A percentile compares a stretch with the other conserved stretches of the same genome.
Conservation (phyloP, 2,888 invertebrate genomes). For the Pedicia rivosa region DNA sequence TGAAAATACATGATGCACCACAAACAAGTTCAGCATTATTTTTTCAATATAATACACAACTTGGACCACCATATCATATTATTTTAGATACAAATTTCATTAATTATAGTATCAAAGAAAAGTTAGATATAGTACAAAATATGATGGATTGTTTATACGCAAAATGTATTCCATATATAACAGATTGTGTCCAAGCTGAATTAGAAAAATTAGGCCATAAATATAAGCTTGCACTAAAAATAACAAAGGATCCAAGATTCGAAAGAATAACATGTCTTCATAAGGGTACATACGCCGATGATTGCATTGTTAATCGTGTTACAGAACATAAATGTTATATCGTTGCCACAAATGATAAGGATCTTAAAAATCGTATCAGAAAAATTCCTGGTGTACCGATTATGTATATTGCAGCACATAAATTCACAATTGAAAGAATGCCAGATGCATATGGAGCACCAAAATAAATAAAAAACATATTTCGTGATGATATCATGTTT, state of each 20-base stretch:
- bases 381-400: conserved; percentile 99
- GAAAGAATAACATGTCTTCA: conserved; percentile 86
- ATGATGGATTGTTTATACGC: conserved; percentile 99
- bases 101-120: conserved; percentile 95
- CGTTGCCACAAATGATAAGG: conserved; percentile 97
- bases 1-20: conserved; percentile 66
- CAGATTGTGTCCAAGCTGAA: conserved; percentile 96
- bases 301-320: conserved; percentile 90
- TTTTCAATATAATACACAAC: conserved; percentile 93
- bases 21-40: conserved; percentile 87
- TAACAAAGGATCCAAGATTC: conserved; percentile 88
- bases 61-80: conserved; percentile 96
- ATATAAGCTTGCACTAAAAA: conserved; percentile 84
- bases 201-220: conserved; percentile 92
- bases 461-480: background rate
- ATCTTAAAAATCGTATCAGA: conserved; percentile 83
- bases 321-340: conserved; percentile 99
- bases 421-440: conserved; percentile 94
- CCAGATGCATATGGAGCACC: conserved; percentile 84
- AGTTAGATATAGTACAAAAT: conserved; percentile 87
- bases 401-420: conserved; percentile 88
- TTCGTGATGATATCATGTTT: too few species aligned
- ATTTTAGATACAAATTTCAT: conserved; percentile 93
- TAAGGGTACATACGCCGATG: conserved; percentile 98
- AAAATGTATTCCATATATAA: conserved; percentile 94